Percentiles rank a stretch among this genome's conserved stretches.
Evolutionary conservation across 2,797 vertebrate genomes (phyloP).

Genomic region (Fundulus diaphanus): DNA sequence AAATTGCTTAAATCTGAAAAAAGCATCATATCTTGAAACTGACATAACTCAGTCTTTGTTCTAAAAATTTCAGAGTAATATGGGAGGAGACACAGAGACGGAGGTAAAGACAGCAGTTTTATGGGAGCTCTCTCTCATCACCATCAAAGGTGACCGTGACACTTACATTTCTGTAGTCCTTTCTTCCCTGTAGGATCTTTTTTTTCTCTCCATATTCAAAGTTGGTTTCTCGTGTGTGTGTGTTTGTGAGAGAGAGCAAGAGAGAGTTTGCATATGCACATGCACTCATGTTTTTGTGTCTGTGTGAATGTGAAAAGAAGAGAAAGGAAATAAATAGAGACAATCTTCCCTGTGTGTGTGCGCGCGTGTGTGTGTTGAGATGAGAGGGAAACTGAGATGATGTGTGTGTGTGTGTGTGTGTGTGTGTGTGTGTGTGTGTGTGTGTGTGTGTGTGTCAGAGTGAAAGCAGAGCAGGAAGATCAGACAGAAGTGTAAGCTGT

Average conservation of each 20-base stretch:
- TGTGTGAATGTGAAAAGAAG: not conserved
- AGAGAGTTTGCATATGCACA: conserved; percentile 37
- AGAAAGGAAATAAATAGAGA: conserved; percentile 34
- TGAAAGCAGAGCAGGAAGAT: conserved; percentile 55
- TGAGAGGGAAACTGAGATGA: conserved; percentile 58
- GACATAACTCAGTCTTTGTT: conserved; percentile 31
- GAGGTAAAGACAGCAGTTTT: conserved; percentile 37
- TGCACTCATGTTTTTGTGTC: conserved; percentile 54
- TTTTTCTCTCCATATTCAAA: conserved; percentile 52
- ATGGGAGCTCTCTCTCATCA: conserved; percentile 54
- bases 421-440: conserved; percentile 33
- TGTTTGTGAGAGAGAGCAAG: conserved; percentile 14
- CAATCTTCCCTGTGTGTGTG: conserved; percentile 53
- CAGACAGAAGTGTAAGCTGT: conserved; percentile 75
- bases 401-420: conserved; percentile 24
- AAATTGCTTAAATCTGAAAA: conserved; percentile 9
- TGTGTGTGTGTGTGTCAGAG: conserved; percentile 45
- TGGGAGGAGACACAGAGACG: conserved; percentile 2
- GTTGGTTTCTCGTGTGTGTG: conserved; percentile 49
- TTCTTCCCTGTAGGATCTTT: conserved; percentile 44
- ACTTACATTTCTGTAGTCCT: conserved; percentile 63
- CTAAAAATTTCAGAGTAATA: conserved; percentile 30
- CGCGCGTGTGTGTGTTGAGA: conserved; percentile 47
- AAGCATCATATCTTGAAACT: conserved; percentile 30
- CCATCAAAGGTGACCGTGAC: conserved; percentile 76